Percentiles rank a stretch among this genome's conserved stretches.
phyloP scores from a whole-genome alignment of 2,797 vertebrate genomes.

The Sebastes hubbsi region DNA sequence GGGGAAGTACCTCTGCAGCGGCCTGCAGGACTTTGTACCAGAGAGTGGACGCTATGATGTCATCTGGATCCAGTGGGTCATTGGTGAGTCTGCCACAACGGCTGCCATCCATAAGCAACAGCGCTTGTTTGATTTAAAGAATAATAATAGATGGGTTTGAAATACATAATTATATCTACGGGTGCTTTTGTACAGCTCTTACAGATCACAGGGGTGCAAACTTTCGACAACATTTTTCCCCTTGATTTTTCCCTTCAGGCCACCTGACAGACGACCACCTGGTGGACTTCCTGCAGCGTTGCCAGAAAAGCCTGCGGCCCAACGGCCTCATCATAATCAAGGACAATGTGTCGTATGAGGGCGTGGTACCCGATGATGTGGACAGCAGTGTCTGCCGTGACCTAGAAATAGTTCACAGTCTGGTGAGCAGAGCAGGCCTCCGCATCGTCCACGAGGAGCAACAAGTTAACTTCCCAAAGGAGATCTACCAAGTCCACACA shows the following conservation, averaged over 20 bases:
- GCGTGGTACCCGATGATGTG: constrained; percentile 92
- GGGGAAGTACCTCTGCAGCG: constrained; percentile 90
- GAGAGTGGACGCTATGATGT: constrained; percentile 89
- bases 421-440: constrained; percentile 87
- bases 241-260: constrained; percentile 73
- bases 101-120: not conserved
- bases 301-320: constrained; percentile 84
- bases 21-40: constrained; percentile 93
- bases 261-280: constrained; percentile 94
- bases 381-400: constrained; percentile 98
- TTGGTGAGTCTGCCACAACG: constrained; percentile 83
- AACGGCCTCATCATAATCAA: constrained; percentile 93
- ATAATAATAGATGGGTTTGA: too few species aligned
- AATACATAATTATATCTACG: too few species aligned
- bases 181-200: not conserved
- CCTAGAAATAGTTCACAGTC: constrained; percentile 82
- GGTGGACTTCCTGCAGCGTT: constrained; percentile 90
- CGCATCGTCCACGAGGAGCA: constrained; percentile 87
- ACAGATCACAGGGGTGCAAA: too few species aligned
- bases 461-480: constrained; percentile 93
- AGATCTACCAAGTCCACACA: constrained; percentile 95
- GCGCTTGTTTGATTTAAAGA: not conserved
- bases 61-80: constrained; percentile 99
- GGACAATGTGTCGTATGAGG: constrained; percentile 96
- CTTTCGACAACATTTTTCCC: not conserved